A percentile compares a stretch with the other conserved stretches of the same genome.
Evolutionary conservation across 2,797 vertebrate species (phyloP).

Genomic region (Rhincodon typus): DNA sequence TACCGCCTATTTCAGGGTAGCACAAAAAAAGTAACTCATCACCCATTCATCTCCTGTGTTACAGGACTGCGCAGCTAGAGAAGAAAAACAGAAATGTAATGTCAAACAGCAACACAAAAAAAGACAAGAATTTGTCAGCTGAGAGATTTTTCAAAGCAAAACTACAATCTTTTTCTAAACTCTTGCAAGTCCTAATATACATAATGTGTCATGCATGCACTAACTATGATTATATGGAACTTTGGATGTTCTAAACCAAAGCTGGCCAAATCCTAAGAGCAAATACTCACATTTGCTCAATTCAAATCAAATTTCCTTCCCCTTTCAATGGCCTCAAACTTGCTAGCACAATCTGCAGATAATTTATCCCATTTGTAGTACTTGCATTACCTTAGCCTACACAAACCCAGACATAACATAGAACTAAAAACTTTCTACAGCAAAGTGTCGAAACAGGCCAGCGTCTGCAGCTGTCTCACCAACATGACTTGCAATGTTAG

Average conservation of each 20-base stretch:
- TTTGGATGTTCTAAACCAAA: neutral
- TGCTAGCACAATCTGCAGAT: constrained; percentile 2
- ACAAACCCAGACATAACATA: constrained; percentile 33
- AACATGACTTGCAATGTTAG: constrained; percentile 1
- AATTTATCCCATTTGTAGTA: constrained; percentile 30
- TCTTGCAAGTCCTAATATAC: neutral
- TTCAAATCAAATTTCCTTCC: constrained; percentile 19
- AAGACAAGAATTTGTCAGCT: neutral
- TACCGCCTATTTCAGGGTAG: neutral
- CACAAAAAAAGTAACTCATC: neutral
- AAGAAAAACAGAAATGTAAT: neutral
- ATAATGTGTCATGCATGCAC: neutral
- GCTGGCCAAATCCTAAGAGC: neutral
- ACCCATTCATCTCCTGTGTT: neutral
- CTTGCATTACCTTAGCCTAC: constrained; percentile 19
- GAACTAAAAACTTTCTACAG: constrained; percentile 12
- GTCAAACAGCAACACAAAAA: neutral
- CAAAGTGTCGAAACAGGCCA: constrained; percentile 20
- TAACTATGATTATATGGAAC: neutral
- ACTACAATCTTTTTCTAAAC: neutral
- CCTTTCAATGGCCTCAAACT: constrained; percentile 29
- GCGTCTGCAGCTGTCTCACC: constrained; percentile 30
- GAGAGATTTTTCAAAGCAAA: neutral
- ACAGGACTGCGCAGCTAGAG: neutral
- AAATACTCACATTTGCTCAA: neutral